Evolutionary conservation across 2,113 vertebrate species (phyloP).

Genomic region (Crypturellus undulatus): DNA sequence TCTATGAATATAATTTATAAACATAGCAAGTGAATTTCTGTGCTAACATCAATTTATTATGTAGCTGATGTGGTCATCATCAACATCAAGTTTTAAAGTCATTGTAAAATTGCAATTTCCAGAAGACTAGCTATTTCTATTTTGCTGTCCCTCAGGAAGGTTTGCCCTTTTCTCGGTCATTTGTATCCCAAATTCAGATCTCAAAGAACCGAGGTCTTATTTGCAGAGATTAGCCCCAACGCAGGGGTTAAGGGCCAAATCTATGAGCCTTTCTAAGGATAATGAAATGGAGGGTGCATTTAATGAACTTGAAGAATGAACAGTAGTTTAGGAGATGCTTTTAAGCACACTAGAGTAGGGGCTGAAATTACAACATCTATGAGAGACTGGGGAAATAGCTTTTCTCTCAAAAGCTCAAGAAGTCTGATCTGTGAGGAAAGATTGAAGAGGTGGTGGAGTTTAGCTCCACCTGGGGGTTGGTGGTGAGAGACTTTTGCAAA

Average conservation of each 20-base stretch:
- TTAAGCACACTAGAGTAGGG: neutral
- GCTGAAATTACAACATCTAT: neutral
- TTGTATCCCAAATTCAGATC: neutral
- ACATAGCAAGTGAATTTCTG: neutral
- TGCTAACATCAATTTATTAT: neutral
- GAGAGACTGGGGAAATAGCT: neutral
- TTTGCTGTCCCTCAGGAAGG: neutral
- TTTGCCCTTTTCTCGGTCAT: neutral
- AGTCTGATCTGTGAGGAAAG: neutral
- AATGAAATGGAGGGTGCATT: neutral
- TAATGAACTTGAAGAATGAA: neutral
- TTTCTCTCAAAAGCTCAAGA: neutral
- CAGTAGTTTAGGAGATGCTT: neutral
- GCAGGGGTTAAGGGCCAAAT: neutral
- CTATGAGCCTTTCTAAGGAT: neutral
- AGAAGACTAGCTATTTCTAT: neutral
- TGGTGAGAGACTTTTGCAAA: neutral
- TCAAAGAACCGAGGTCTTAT: neutral
- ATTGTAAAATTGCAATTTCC: slow-evolving; percentile 5
- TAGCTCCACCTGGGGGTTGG: neutral
- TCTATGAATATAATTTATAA: slow-evolving; percentile 5
- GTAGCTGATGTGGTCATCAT: neutral
- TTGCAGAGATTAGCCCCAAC: neutral
- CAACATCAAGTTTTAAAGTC: neutral
- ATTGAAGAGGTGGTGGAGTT: neutral